Evolutionary conservation across 2,888 invertebrate species (phyloP), one percentile per base, ranked within the genome.

Genomic region (Anarsia innoxiella): DNA sequence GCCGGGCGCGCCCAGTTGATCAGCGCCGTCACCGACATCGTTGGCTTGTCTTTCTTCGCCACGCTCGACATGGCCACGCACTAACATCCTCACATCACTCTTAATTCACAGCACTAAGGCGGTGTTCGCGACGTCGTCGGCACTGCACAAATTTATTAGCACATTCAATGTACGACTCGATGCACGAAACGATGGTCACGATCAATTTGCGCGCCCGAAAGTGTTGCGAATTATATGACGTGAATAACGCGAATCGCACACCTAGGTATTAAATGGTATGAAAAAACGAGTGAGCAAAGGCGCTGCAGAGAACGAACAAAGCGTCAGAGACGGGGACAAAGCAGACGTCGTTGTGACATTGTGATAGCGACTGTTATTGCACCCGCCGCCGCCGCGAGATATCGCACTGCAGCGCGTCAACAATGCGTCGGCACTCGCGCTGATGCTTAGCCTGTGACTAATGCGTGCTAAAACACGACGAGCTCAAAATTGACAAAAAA

Each of bases 11-110:
- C 87, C 89, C 90, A 90, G 72, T 90, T 90, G 66, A 93, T 93
- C 69, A 93, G 90, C 60, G 93, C 92, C 62, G 93, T 91, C 66
- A 93, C 93, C 70, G 92, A 92, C 91, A 93, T 92, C 86, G 93
- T 93, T 61, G 93, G 93, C 73, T 93, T 93, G 79, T 93, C 93
- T 84, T 93, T 93, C 87, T 93, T 93, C 89, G 93, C 90, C 91
- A 92, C 60, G 63, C 76, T 76, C 62, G 84, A 80, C 84, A 84
- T 83, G 69, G 68, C 79, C 66, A 72, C 69, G 50, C 70, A 77
- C 75, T 73, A 79, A 50, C 69, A 76, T 77, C 76, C 77, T 82
- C 78, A 78, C 80, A 79, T 79, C 76, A 84, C 84, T 79, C 39
- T 47, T 49, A 56, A 61, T 68, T 56, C 56, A 66, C 66, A 63